phyloP scores from a whole-genome alignment of 2,797 vertebrate species.

The Enteromius anoplus region DNA sequence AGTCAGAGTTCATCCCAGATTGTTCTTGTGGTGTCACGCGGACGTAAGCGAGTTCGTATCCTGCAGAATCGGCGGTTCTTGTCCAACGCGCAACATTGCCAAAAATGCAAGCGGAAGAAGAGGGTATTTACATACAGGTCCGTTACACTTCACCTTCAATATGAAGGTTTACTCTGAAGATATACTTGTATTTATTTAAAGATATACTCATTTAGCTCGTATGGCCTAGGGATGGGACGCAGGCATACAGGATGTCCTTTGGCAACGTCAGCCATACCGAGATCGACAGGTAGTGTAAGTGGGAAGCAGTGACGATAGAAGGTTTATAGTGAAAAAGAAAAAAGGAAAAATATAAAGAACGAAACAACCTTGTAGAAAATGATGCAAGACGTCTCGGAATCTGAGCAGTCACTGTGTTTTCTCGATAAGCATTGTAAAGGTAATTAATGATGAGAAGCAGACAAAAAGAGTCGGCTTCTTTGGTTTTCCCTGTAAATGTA shows the following conservation, averaged over 20 bases:
- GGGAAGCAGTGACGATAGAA: conserved; percentile 64
- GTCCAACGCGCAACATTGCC: conserved; percentile 74
- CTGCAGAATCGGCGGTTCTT: conserved; percentile 48
- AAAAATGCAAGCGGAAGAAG: conserved; percentile 81
- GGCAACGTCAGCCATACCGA: conserved; percentile 76
- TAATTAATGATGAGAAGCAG: background rate
- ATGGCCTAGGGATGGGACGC: conserved; percentile 61
- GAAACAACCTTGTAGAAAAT: background rate
- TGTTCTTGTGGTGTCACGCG: conserved; percentile 56
- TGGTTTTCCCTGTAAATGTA: conserved; percentile 35
- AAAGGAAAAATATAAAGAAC: background rate
- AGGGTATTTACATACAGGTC: conserved; percentile 78
- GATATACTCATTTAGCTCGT: conserved; percentile 91
- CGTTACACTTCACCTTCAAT: conserved; percentile 99
- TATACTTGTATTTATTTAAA: conserved; percentile 85
- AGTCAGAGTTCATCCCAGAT: conserved; percentile 58
- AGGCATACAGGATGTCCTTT: conserved; percentile 83
- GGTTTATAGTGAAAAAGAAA: background rate
- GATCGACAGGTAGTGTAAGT: conserved; percentile 79
- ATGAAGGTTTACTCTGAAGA: conserved; percentile 93
- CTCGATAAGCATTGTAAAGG: background rate
- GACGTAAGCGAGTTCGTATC: conserved; percentile 37
- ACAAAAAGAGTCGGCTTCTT: conserved; percentile 15
- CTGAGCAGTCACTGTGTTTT: conserved; percentile 1
- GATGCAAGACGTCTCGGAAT: background rate